Conservation (phyloP, 2,113 vertebrate species). For the Athene cunicularia region DNA sequence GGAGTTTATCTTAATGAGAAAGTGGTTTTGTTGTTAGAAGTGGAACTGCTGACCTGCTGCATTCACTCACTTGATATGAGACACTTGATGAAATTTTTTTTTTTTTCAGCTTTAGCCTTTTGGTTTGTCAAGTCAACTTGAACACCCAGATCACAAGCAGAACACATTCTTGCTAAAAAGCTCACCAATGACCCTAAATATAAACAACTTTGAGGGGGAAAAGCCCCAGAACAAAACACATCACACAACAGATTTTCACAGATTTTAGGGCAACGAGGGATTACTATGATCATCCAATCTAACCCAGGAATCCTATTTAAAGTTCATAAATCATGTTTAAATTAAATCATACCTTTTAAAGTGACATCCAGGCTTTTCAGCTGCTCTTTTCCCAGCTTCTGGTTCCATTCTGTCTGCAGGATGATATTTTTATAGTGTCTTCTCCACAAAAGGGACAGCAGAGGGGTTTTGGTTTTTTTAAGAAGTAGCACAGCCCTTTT, state of each 20-base stretch:
- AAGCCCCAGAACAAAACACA: not conserved
- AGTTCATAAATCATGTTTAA: not conserved
- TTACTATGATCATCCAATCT: rapidly evolving
- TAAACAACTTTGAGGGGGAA: not conserved
- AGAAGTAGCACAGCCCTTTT: not conserved
- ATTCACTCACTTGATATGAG: not conserved
- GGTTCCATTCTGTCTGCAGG: not conserved
- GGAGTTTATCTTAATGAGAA: not conserved
- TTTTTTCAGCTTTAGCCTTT: not conserved
- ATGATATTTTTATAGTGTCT: not conserved
- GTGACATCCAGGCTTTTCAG: not conserved
- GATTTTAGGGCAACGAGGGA: not conserved
- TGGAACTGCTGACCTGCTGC: not conserved
- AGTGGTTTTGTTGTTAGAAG: not conserved
- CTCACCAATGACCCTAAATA: not conserved
- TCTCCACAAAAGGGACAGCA: not conserved
- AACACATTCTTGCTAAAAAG: not conserved
- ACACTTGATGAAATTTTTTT: too few relatives aligned
- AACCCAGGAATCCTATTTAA: not conserved
- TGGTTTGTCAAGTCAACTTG: rapidly evolving
- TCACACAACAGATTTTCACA: not conserved
- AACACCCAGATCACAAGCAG: not conserved
- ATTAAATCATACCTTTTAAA: not conserved
- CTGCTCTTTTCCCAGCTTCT: not conserved
- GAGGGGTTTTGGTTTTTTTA: not conserved